Evolutionary conservation across 2,797 vertebrate species (phyloP).

Genomic region (Mormyrops attenuatus): DNA sequence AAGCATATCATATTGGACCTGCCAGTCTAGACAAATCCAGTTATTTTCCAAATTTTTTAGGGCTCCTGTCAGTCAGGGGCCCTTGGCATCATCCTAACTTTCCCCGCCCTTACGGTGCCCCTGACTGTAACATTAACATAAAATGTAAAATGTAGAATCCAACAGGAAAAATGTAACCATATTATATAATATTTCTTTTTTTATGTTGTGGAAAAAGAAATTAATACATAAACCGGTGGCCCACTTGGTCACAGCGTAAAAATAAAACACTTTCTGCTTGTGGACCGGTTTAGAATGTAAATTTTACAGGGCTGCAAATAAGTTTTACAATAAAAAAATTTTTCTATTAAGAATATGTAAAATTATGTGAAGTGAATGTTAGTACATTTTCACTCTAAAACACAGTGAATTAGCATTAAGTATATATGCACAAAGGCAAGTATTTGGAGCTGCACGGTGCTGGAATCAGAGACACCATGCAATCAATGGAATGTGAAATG

Average conservation of each 20-base stretch:
- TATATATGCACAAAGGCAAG: background rate
- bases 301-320: background rate
- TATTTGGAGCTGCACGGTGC: background rate
- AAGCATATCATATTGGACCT: background rate
- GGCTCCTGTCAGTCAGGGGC: too few relatives aligned
- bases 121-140: slow-evolving; percentile 31
- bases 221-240: slow-evolving; percentile 25
- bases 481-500: slow-evolving; percentile 21
- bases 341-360: background rate
- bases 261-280: background rate
- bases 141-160: slow-evolving; percentile 43
- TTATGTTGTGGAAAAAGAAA: slow-evolving; percentile 32
- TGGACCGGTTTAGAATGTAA: background rate
- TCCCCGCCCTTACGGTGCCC: background rate
- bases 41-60: background rate
- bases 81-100: background rate
- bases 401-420: background rate
- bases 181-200: slow-evolving; percentile 40
- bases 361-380: background rate
- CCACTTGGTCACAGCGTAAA: background rate
- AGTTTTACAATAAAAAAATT: background rate
- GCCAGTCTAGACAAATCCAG: background rate
- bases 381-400: background rate
- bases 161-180: slow-evolving; percentile 45
- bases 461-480: background rate